A percentile compares a stretch with the other conserved stretches of the same genome.
Conservation (phyloP, 2,797 vertebrate species). For the Brachyrhaphis roseni region DNA sequence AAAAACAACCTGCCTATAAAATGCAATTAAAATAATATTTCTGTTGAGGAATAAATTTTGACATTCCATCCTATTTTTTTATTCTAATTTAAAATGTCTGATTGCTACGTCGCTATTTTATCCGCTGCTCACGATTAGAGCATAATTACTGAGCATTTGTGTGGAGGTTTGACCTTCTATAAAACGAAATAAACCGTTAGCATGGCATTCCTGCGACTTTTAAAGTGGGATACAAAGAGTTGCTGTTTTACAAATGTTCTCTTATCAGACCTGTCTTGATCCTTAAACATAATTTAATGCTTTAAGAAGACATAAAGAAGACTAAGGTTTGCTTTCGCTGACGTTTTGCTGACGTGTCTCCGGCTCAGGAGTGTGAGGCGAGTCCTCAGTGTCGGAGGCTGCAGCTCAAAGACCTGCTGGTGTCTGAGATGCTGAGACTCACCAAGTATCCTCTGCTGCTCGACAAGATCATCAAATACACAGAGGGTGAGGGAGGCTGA, state of each 20-base stretch:
- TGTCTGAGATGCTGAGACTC: conserved; percentile 93
- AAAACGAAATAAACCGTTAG: not conserved
- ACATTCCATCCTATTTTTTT: not conserved
- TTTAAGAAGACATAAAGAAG: not conserved
- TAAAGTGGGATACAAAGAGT: not conserved
- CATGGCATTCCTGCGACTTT: not conserved
- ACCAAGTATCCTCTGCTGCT: conserved; percentile 97
- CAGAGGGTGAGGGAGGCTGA: conserved; percentile 76
- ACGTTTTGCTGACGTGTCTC: not conserved
- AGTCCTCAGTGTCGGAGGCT: conserved; percentile 91
- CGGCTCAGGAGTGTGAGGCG: conserved; percentile 89
- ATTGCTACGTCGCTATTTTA: not conserved
- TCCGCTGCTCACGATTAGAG: not conserved
- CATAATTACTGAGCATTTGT: not conserved
- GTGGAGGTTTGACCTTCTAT: not conserved
- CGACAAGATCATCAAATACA: conserved; percentile 96
- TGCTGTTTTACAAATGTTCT: not conserved
- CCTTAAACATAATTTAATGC: not conserved
- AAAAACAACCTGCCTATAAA: not conserved
- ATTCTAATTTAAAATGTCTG: not conserved
- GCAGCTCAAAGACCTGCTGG: conserved; percentile 92
- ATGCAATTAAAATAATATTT: not conserved
- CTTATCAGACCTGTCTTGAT: not conserved
- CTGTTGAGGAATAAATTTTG: not conserved
- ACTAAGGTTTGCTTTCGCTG: not conserved